A percentile compares a stretch with the other conserved stretches of the same genome.
Conservation (phyloP, 2,113 vertebrate species). For the Gadus macrocephalus region DNA sequence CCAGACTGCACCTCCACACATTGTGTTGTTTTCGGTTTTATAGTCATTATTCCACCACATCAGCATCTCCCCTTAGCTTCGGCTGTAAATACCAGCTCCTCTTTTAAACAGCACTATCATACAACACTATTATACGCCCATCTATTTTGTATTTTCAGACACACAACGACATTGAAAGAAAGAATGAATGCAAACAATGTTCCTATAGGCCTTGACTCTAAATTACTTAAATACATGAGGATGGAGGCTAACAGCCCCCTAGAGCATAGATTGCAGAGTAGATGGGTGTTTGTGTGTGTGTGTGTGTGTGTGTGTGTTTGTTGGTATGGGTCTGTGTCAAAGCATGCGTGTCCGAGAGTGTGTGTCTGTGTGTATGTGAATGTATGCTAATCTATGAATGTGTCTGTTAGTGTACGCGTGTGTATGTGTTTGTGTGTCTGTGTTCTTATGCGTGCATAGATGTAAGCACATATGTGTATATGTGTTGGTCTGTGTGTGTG, state of each 20-base stretch:
- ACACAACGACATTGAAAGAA: conserved; percentile 16
- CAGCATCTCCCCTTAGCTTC: conserved; percentile 14
- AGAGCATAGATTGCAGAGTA: not conserved
- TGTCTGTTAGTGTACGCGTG: not conserved
- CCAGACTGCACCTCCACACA: too few species aligned
- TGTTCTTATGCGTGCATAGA: conserved; percentile 1
- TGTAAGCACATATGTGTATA: not conserved
- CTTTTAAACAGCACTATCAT: conserved; percentile 41
- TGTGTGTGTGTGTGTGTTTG: not conserved
- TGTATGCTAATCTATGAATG: conserved; percentile 1
- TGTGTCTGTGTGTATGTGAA: not conserved
- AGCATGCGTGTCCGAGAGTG: not conserved
- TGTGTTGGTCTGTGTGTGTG: not conserved
- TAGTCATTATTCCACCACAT: conserved; percentile 21
- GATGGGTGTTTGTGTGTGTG: not conserved
- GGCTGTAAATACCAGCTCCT: conserved; percentile 18
- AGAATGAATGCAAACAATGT: conserved; percentile 33
- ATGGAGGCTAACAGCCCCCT: too few species aligned
- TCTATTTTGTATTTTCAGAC: conserved; percentile 31
- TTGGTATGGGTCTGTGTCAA: not conserved
- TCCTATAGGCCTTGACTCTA: conserved; percentile 38
- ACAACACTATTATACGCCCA: conserved; percentile 8
- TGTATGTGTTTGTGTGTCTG: not conserved
- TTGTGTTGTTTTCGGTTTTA: too few species aligned
- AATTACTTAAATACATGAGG: conserved; percentile 25